phyloP scores from a whole-genome alignment of 1,140 invertebrate genomes.

The Drosophila trapezifrons region DNA sequence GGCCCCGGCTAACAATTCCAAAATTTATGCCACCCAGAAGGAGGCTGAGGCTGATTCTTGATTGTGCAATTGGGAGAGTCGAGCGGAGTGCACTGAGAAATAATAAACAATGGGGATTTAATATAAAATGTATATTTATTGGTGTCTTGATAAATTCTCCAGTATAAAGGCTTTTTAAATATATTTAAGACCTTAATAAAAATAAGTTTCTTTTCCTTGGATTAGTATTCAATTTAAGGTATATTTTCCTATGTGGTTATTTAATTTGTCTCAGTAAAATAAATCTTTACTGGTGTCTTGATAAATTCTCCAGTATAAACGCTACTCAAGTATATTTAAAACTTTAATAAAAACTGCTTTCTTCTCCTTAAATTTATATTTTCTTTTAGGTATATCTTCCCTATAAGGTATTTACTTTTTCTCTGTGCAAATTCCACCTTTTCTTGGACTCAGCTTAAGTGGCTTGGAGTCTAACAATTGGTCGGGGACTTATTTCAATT shows the following conservation, averaged over 20 bases:
- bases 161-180: too few species aligned
- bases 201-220: too few species aligned
- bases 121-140: too few species aligned
- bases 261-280: slow-evolving; percentile 7
- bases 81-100: slow-evolving; percentile 12
- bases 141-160: too few species aligned
- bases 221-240: neutral
- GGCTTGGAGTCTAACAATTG: slow-evolving; percentile 72
- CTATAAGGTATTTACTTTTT: neutral
- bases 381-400: neutral
- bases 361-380: too few species aligned
- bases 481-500: slow-evolving; percentile 83
- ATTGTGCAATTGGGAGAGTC: slow-evolving; percentile 78
- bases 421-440: slow-evolving; percentile 24
- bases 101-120: neutral
- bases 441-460: slow-evolving; percentile 64
- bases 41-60: slow-evolving; percentile 67
- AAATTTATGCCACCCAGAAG: slow-evolving; percentile 75
- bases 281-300: too few species aligned
- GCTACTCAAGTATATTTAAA: too few species aligned
- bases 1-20: slow-evolving; percentile 71
- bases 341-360: too few species aligned
- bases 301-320: too few species aligned
- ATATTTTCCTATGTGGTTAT: neutral
- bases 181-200: too few species aligned